Conservation (phyloP, 2,113 vertebrate genomes). For the Oreotrochilus melanogaster region DNA sequence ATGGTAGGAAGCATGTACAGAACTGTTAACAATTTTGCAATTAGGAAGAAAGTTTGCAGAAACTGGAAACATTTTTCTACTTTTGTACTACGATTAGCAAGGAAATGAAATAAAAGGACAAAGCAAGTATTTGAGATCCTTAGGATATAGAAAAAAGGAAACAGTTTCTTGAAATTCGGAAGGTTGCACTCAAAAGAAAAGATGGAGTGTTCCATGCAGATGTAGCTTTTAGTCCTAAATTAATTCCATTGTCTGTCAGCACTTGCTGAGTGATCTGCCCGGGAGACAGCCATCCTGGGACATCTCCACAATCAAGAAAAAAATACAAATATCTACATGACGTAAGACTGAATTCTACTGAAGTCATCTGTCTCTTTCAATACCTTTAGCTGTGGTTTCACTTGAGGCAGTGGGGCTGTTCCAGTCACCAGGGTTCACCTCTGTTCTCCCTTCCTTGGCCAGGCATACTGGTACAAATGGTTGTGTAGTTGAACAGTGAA, state of each 20-base stretch:
- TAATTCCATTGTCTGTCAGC: neutral
- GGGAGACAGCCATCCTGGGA: neutral
- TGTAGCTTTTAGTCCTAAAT: neutral
- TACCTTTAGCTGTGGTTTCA: neutral
- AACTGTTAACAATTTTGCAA: neutral
- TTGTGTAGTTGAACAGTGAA: neutral
- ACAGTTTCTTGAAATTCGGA: neutral
- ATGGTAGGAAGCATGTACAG: neutral
- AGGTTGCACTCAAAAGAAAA: neutral
- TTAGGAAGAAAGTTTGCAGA: neutral
- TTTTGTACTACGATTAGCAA: neutral
- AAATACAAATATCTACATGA: neutral
- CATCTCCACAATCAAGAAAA: neutral
- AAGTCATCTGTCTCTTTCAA: neutral
- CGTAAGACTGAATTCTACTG: neutral
- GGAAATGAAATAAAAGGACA: neutral
- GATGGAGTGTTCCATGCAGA: neutral
- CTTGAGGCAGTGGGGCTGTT: neutral
- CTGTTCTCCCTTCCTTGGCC: neutral
- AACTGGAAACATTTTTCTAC: neutral
- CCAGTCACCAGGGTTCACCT: neutral
- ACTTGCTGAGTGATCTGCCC: neutral
- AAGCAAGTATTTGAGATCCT: neutral
- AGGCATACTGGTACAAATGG: accelerated
- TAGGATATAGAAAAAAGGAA: neutral